These are phyloP conservation scores for Pygoscelis antarcticus DNA, from an alignment of 2,113 vertebrate species.

Conservation along the genomic window DNA sequence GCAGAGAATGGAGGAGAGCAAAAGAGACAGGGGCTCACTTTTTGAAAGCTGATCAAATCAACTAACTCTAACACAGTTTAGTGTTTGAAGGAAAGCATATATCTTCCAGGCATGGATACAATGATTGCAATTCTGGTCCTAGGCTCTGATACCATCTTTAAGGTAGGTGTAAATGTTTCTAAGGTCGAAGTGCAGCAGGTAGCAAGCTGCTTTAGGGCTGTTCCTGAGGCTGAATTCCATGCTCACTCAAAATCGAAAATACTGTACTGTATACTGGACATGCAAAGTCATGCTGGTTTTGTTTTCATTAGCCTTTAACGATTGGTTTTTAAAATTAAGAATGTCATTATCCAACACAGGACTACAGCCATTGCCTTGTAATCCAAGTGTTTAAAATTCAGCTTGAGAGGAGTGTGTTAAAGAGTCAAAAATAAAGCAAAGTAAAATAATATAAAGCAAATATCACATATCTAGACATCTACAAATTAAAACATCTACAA, in stretches of 20 bases:
- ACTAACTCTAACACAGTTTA: background rate
- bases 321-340: background rate
- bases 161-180: background rate
- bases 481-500: background rate
- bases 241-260: background rate
- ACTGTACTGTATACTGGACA: background rate
- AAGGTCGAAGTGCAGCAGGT: background rate
- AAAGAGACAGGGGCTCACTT: background rate
- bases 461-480: background rate
- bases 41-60: background rate
- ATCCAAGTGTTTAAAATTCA: background rate
- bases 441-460: background rate
- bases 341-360: background rate
- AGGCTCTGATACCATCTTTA: background rate
- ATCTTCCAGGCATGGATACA: background rate
- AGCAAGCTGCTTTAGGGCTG: background rate
- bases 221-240: background rate
- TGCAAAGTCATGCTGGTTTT: background rate
- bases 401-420: background rate
- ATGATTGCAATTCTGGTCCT: background rate
- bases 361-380: background rate
- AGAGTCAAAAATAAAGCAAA: background rate
- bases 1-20: background rate
- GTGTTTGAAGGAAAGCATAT: background rate
- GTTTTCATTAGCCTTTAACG: background rate